phyloP scores from a whole-genome alignment of 2,797 vertebrate genomes.

The Xenopus petersii region DNA sequence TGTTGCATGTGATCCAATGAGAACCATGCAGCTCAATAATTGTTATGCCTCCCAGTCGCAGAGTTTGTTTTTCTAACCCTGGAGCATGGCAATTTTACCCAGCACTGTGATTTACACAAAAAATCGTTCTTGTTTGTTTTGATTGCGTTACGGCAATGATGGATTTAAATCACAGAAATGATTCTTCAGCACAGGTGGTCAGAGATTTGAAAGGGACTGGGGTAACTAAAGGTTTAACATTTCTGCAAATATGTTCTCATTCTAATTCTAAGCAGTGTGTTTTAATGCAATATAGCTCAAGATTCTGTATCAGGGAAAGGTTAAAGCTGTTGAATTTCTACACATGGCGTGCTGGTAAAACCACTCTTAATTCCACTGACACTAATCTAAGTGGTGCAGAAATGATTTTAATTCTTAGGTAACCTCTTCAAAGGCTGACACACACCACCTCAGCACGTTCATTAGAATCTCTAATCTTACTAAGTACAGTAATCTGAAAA shows the following conservation, averaged over 20 bases:
- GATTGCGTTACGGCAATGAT: too few species aligned
- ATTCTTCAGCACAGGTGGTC: too few species aligned
- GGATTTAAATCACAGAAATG: too few species aligned
- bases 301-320: conserved; percentile 29
- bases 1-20: too few species aligned
- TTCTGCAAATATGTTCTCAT: too few species aligned
- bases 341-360: conserved; percentile 41
- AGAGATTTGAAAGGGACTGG: background rate
- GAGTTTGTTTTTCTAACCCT: too few species aligned
- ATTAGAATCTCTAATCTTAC: conserved; percentile 55
- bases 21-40: too few species aligned
- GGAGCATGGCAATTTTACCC: too few species aligned
- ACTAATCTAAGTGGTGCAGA: conserved; percentile 56
- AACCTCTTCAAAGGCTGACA: conserved; percentile 58
- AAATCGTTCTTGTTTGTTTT: too few species aligned
- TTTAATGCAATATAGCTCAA: conserved; percentile 8
- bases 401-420: conserved; percentile 62
- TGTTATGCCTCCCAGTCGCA: too few species aligned
- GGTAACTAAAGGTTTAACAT: conserved; percentile 4
- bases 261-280: background rate
- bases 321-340: conserved; percentile 53
- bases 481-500: conserved; percentile 56
- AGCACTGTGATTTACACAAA: too few species aligned
- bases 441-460: conserved; percentile 56
- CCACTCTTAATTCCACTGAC: conserved; percentile 53